Base-by-base conservation (phyloP, 1,140 invertebrate genomes). In the Triops longicaudatus region DNA sequence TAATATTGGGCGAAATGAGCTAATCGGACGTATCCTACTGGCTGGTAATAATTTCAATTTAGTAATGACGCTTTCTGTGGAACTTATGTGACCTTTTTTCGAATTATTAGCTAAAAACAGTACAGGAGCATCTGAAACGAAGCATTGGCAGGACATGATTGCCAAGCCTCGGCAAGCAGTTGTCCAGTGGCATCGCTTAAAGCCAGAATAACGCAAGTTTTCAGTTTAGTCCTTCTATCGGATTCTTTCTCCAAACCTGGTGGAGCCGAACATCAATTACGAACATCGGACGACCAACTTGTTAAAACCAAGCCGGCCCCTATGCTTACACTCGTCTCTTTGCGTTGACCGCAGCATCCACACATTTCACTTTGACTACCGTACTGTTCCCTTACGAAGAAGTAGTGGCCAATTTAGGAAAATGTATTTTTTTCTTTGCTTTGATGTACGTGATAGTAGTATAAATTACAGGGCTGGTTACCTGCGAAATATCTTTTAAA, bases 131-230 rank as follows among this genome's bases (percentile, higher is more conserved):
- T 91, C 92, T 14, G 95, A 96, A 83, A 94, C 94, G 1, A 96
- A 96, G 84, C 94, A 96, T 82, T 96, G 94, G 94, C 93, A 95
- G 81, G 95, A 97, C 82, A 97, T 97, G 95, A 95, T 97, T 78
- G 95, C 93, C 43, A 97, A 97, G 82, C 95, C 95, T 1, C 86
- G 94, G 78, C 94, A 97, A 85, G 95, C 92, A 76, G 93, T 96
- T 78, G 92, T 95, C 9, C 93, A 95, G 81, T 96, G 94, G 94
- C 95, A 97, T 79, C 78, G 78, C n/a, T 73, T 78, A 63, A 78
- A 78, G 76, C 78, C 78, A 22, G 78, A 78, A 42, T 78, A 42
- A 75, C 10, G 50, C 17, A 12, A 12, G 43, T 44, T 17, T 44
- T 11, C 17, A 3, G 11, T 63, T 63, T n/a, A 63, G 50, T 22